Evolutionary conservation across 2,113 vertebrate species (phyloP), one percentile per base, ranked within the genome.

Genomic region (Dromaius novaehollandiae): DNA sequence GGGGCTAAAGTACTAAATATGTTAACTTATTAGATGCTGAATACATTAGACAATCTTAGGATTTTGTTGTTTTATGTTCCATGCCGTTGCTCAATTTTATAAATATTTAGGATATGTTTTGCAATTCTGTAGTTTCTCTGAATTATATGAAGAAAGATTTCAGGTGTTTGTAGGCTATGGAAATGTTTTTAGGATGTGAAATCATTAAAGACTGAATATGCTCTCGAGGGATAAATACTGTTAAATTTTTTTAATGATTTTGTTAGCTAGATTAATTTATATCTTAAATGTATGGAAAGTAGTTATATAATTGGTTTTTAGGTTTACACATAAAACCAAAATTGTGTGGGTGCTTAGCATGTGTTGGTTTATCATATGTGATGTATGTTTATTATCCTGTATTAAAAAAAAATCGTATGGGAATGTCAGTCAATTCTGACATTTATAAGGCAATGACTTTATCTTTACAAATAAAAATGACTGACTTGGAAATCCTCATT

Each of bases 41-140:
- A 66, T 26, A 53, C 9, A 55, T 25, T 19, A 92, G n/a, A 40
- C 66, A 78, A 48, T 46, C 7, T 30, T 38, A 90, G 50, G n/a
- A 24, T 66, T 58, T 88, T 78, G 18, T 13, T 51, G 19, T 38
- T 92, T 82, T 77, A 30, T 84, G 32, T 80, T 85, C 48, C 40
- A 26, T 12, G n/a, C 26, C 24, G 18, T 70, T 85, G 34, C 53
- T 85, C 50, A 73, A 21, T 90, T 94, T 89, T 90, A 60, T 61
- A 79, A 89, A 87, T 82, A 87, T 89, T 96, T 96, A 73, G 61
- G 17, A 13, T 92, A 30, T 32, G 8, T 82, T 87, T 85, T 89
- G 40, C 36, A 65, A 34, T 89, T 76, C 53, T 86, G 11, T n/a
- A 40, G 25, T 85, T 82, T 34, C 38, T 94, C 63, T 79, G 66